These are phyloP conservation scores for Leptodactylus fuscus DNA, from an alignment of 2,113 vertebrate species.

Conservation along the genomic window DNA sequence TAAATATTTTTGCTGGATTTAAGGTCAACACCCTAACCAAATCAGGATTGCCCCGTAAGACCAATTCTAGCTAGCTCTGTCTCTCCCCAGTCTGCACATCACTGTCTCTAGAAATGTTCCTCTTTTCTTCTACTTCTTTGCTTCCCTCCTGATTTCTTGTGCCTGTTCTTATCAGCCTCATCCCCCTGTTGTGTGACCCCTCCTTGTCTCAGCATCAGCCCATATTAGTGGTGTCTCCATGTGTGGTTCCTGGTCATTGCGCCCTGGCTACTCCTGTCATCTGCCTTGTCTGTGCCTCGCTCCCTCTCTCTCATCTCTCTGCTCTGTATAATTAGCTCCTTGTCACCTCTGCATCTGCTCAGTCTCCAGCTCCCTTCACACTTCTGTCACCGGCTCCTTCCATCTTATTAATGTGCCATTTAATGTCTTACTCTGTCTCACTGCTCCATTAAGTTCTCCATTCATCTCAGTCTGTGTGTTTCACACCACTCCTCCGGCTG, in stretches of 20 bases:
- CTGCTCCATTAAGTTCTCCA: conserved; percentile 53
- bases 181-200: background rate
- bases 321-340: conserved; percentile 56
- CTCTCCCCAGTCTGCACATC: background rate
- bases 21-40: too few species aligned
- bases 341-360: conserved; percentile 49
- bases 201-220: background rate
- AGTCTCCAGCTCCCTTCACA: conserved; percentile 49
- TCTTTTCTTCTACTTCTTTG: too few species aligned
- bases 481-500: background rate
- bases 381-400: conserved; percentile 51
- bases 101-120: background rate
- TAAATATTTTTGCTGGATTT: too few species aligned
- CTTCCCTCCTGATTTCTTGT: too few species aligned
- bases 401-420: conserved; percentile 53
- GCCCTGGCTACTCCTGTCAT: conserved; percentile 37
- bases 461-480: conserved; percentile 23
- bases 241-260: conserved; percentile 27
- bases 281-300: background rate
- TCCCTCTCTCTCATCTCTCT: conserved; percentile 43
- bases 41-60: too few species aligned
- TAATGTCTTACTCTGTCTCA: conserved; percentile 50
- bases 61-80: too few species aligned
- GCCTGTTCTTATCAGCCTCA: too few species aligned
- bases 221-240: background rate